phyloP scores from a whole-genome alignment of 2,797 vertebrate genomes.

The Crocodylus rhombifer region DNA sequence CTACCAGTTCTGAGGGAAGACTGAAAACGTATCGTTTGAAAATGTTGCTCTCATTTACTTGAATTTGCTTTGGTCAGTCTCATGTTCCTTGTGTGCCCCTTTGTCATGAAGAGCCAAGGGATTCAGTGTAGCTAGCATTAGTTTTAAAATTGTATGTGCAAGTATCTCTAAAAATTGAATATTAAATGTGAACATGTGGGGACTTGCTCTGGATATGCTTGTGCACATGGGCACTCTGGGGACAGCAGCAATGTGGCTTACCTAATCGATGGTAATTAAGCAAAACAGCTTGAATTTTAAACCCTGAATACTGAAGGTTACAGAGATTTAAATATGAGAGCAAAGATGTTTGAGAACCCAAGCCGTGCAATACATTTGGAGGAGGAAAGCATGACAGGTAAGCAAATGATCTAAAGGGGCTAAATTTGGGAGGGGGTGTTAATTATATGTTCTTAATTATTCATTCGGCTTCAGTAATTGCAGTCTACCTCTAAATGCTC shows the following conservation, averaged over 20 bases:
- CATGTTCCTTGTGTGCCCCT: neutral
- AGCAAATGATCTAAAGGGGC: neutral
- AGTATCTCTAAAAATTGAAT: too few species aligned
- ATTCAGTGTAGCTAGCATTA: neutral
- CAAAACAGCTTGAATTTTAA: neutral
- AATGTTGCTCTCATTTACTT: neutral
- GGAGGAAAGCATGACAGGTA: neutral
- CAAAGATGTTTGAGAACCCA: neutral
- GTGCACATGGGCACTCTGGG: neutral
- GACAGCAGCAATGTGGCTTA: neutral
- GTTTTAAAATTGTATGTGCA: neutral
- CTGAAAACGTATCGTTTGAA: too few species aligned
- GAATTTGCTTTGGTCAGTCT: neutral
- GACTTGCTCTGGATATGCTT: neutral
- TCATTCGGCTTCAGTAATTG: slow-evolving; percentile 4
- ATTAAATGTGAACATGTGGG: neutral
- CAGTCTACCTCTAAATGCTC: neutral
- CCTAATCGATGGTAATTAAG: slow-evolving; percentile 8
- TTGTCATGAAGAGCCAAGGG: neutral
- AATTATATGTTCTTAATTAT: neutral
- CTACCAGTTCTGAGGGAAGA: neutral
- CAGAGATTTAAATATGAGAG: neutral
- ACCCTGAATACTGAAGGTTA: neutral
- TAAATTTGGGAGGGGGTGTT: neutral
- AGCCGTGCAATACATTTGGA: neutral